Conservation (phyloP, 2,113 vertebrate genomes). For the Pseudopodoces humilis region DNA sequence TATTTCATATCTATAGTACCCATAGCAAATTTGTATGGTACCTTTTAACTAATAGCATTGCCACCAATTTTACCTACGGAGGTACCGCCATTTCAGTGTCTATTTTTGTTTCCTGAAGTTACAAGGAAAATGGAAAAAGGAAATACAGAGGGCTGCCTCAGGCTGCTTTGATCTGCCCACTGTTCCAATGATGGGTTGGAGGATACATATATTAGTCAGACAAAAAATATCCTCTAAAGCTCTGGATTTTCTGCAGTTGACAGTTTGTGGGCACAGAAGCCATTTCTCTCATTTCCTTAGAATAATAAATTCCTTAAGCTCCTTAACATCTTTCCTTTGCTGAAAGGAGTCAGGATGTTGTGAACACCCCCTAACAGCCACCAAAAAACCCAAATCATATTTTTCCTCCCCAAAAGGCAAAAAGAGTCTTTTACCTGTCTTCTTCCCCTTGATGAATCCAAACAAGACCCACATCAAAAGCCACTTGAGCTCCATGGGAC, state of each 20-base stretch:
- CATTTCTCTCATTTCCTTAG: constrained; percentile 30
- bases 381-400: background rate
- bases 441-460: background rate
- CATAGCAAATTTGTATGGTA: background rate
- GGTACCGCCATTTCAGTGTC: background rate
- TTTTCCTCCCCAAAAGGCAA: background rate
- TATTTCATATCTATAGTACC: background rate
- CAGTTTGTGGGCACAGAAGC: constrained; percentile 11
- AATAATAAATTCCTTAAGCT: constrained; percentile 29
- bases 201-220: constrained; percentile 27
- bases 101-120: constrained; percentile 46
- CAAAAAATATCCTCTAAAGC: background rate
- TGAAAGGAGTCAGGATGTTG: background rate
- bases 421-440: constrained; percentile 40
- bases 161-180: constrained; percentile 63
- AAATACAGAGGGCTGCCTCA: constrained; percentile 5
- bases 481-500: constrained; percentile 14
- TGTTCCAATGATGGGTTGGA: background rate
- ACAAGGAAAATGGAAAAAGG: constrained; percentile 32
- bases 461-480: constrained; percentile 62
- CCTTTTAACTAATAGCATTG: background rate
- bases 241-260: background rate
- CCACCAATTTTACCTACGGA: background rate
- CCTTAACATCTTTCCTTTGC: background rate
- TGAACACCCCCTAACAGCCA: background rate